Evolutionary conservation across 2,797 vertebrate species (phyloP).

Genomic region (Anniella stebbinsi): DNA sequence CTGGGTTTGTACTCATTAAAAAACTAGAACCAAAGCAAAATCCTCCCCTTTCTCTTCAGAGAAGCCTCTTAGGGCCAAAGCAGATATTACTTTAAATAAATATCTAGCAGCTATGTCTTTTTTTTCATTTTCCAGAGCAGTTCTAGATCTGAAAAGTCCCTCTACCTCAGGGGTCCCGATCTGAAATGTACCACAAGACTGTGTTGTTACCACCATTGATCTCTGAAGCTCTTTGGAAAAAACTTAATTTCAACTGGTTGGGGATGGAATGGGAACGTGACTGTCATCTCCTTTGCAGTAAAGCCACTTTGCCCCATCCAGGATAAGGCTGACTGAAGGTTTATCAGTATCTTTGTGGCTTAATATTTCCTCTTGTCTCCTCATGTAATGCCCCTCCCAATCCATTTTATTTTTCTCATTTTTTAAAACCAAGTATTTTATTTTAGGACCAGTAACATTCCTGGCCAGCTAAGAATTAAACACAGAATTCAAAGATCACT

Average conservation of each 20-base stretch:
- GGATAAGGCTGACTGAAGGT: background rate
- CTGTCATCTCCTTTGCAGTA: background rate
- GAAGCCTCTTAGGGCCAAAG: background rate
- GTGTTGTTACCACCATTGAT: conserved; percentile 16
- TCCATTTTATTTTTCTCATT: background rate
- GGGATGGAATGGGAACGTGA: background rate
- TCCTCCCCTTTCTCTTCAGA: background rate
- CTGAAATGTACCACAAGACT: background rate
- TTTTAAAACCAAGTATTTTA: too few species aligned
- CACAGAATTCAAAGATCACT: background rate
- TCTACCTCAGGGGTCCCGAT: too few species aligned
- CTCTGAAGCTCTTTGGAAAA: background rate
- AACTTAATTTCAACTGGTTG: conserved; percentile 32
- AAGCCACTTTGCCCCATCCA: background rate
- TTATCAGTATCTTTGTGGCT: background rate
- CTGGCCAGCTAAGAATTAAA: background rate
- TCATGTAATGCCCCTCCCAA: background rate
- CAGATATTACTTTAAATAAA: too few species aligned
- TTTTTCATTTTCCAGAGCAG: too few species aligned
- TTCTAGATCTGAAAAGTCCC: too few species aligned
- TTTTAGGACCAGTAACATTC: background rate
- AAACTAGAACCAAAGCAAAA: conserved; percentile 36
- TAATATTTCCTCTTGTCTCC: background rate
- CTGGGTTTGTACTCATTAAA: conserved; percentile 16
- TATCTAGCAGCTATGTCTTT: too few species aligned